phyloP scores from a whole-genome alignment of 2,888 invertebrate species.

The Malthinus flaveolus region DNA sequence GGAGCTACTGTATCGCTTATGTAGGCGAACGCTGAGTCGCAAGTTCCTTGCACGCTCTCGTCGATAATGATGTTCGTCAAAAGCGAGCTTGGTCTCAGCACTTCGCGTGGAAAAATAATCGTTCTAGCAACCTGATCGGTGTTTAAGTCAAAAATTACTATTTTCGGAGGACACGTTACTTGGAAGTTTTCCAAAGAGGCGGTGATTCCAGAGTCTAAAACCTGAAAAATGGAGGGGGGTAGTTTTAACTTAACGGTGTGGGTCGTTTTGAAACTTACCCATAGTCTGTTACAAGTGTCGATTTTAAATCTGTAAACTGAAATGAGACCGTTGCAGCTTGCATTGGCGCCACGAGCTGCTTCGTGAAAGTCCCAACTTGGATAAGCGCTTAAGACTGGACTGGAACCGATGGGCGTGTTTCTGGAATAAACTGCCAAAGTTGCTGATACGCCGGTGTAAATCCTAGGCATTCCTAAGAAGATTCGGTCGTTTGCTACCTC shows the following conservation, averaged over 20 bases:
- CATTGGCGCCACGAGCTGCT: slow-evolving; percentile 65
- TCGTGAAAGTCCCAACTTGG: slow-evolving; percentile 68
- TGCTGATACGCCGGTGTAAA: slow-evolving; percentile 76
- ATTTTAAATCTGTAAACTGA: slow-evolving; percentile 77
- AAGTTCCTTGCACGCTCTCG: slow-evolving; percentile 66
- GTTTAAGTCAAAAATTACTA: slow-evolving; percentile 76
- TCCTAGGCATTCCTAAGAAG: slow-evolving; percentile 75
- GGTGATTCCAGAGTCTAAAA: slow-evolving; percentile 75
- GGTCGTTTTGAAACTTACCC: slow-evolving; percentile 54
- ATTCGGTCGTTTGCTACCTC: slow-evolving; percentile 72
- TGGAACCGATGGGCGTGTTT: slow-evolving; percentile 65
- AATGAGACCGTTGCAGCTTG: slow-evolving; percentile 75
- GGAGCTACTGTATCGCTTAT: slow-evolving; percentile 82
- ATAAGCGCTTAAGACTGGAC: slow-evolving; percentile 58
- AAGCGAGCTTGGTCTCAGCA: slow-evolving; percentile 73
- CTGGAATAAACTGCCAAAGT: slow-evolving; percentile 72
- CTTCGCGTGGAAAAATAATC: slow-evolving; percentile 74
- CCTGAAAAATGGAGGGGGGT: slow-evolving; percentile 66
- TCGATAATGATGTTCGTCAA: slow-evolving; percentile 81
- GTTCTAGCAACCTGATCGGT: slow-evolving; percentile 72
- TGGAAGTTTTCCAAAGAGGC: slow-evolving; percentile 71
- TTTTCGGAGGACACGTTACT: slow-evolving; percentile 75
- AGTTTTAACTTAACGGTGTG: not conserved
- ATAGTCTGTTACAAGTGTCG: slow-evolving; percentile 81
- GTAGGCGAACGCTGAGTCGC: slow-evolving; percentile 79